Percentiles rank a stretch among this genome's conserved stretches.
These are phyloP conservation scores for Thera obeliscata DNA, from an alignment of 2,888 invertebrate genomes.

Conservation along the genomic window DNA sequence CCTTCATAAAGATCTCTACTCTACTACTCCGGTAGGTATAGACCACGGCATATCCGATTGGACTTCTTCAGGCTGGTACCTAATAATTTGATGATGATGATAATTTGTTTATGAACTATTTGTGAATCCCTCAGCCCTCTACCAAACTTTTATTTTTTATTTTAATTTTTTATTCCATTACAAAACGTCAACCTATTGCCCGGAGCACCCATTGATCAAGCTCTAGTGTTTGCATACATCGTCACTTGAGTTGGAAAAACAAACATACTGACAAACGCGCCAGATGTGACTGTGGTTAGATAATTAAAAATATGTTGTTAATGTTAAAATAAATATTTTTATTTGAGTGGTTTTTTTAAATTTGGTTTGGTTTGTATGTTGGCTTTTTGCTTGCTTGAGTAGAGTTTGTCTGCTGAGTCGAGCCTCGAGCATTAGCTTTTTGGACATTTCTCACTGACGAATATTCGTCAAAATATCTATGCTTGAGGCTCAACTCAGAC, in stretches of 20 bases:
- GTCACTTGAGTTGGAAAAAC: conserved; percentile 24
- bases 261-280: conserved; percentile 26
- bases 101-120: neutral
- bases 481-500: too few relatives aligned
- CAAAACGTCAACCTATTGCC: conserved; percentile 31
- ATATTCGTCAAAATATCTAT: too few relatives aligned
- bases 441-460: too few relatives aligned
- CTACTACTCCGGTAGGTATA: too few relatives aligned
- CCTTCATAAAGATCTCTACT: too few relatives aligned
- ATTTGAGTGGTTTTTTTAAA: neutral
- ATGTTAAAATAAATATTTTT: conserved; percentile 17
- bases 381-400: too few relatives aligned
- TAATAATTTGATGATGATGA: too few relatives aligned
- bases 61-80: too few relatives aligned
- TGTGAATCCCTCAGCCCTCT: conserved; percentile 4
- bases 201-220: conserved; percentile 49
- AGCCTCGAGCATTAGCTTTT: too few relatives aligned
- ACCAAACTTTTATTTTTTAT: conserved; percentile 23
- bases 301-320: conserved; percentile 31
- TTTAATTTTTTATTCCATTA: conserved; percentile 29
- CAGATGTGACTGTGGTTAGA: conserved; percentile 25
- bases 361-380: too few relatives aligned
- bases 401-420: too few relatives aligned
- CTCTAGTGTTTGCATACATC: conserved; percentile 43
- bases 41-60: too few relatives aligned